Evolutionary conservation across 2,888 invertebrate species (phyloP).

Genomic region (Ametastegia equiseti): DNA sequence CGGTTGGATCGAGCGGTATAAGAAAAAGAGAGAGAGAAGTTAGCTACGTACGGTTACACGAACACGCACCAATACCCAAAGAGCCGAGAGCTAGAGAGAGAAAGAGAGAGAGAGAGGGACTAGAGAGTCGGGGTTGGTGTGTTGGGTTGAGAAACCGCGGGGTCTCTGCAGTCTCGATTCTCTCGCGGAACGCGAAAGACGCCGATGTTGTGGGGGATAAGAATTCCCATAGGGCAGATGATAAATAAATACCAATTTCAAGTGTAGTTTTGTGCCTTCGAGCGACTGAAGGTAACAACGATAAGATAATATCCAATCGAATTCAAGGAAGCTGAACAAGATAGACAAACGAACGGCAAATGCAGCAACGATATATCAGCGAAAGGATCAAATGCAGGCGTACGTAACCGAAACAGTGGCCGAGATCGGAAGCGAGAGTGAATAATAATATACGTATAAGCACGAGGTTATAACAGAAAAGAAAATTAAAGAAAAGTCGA

Average conservation of each 20-base stretch:
- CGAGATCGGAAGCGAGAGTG: background rate
- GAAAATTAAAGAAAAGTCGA: background rate
- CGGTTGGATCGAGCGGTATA: background rate
- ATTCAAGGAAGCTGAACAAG: background rate
- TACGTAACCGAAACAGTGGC: background rate
- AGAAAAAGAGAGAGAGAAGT: background rate
- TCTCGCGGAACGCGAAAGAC: conserved; percentile 68
- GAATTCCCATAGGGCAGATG: conserved; percentile 51
- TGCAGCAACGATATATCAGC: background rate
- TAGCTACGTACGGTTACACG: background rate
- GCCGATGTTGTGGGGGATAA: conserved; percentile 51
- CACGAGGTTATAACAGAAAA: conserved; percentile 38
- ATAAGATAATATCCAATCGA: background rate
- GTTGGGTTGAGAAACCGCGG: background rate
- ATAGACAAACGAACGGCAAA: background rate
- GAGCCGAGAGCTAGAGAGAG: background rate
- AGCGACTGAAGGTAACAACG: no score
- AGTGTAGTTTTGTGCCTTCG: conserved; percentile 59
- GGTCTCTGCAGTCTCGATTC: conserved; percentile 67
- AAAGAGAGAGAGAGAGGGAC: background rate
- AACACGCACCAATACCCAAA: background rate
- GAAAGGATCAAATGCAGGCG: conserved; percentile 24
- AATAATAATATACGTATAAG: conserved; percentile 42
- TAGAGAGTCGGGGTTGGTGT: background rate
- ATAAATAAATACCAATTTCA: conserved; percentile 25